These are phyloP conservation scores for Myocastor coypus DNA, from an alignment of 2,113 vertebrate species.

Conservation along the genomic window DNA sequence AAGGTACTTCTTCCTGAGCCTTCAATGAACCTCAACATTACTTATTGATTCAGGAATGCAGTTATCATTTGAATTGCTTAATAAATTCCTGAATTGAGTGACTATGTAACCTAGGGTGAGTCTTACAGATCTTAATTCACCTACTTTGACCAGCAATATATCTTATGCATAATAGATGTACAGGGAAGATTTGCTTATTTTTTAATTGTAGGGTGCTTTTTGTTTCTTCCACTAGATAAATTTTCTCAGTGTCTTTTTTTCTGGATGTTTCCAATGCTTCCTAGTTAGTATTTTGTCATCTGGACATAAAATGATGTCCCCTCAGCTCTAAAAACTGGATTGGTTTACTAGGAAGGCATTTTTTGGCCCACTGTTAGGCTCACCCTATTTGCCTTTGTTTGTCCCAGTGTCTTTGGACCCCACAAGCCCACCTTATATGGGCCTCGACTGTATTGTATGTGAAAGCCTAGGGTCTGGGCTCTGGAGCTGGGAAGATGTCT, in stretches of 20 bases:
- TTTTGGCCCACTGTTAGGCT: not conserved
- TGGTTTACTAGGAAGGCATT: slow-evolving; percentile 15
- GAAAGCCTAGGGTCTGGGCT: not conserved
- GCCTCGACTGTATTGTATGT: not conserved
- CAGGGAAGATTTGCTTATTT: slow-evolving; percentile 39
- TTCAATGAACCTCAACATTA: not conserved
- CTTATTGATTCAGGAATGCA: not conserved
- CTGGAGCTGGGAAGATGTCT: not conserved
- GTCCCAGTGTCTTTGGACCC: not conserved
- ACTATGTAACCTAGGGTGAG: not conserved
- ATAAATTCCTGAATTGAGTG: slow-evolving; percentile 30
- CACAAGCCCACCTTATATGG: not conserved
- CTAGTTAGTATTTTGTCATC: not conserved
- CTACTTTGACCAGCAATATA: not conserved
- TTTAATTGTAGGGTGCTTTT: not conserved
- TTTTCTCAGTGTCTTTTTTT: not conserved
- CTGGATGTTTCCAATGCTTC: not conserved
- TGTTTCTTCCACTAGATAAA: not conserved
- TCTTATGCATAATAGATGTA: not conserved
- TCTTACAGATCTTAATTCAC: not conserved
- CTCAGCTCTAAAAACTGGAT: not conserved
- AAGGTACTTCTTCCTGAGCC: not conserved
- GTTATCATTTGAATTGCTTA: slow-evolving; percentile 12
- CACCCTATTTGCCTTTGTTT: not conserved
- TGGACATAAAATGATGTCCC: not conserved